Conservation (phyloP, 2,113 vertebrate species). For the Montifringilla adamsi region DNA sequence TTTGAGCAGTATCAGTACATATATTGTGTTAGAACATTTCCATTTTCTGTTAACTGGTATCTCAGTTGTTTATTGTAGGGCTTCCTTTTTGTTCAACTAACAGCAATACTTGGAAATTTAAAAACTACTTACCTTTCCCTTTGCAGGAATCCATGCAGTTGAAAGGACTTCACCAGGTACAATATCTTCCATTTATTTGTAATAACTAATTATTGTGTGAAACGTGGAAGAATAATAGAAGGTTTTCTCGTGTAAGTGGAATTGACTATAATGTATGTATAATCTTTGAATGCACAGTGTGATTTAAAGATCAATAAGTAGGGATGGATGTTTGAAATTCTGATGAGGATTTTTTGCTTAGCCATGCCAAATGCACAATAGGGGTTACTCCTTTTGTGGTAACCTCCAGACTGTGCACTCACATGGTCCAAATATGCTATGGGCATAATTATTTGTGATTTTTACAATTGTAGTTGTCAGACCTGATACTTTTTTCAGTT, state of each 20-base stretch:
- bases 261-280: not conserved
- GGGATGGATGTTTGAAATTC: conserved; percentile 48
- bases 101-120: not conserved
- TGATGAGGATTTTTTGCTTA: conserved; percentile 45
- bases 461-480: conserved; percentile 9
- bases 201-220: not conserved
- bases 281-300: not conserved
- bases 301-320: not conserved
- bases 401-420: not conserved
- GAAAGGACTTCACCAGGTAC: not conserved
- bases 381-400: not conserved
- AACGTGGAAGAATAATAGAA: not conserved
- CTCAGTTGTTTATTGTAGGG: not conserved
- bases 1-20: not conserved
- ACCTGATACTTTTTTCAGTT: not conserved
- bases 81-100: not conserved
- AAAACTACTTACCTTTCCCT: not conserved
- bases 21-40: not conserved
- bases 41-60: not conserved
- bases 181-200: not conserved
- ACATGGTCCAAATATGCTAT: conserved; percentile 1
- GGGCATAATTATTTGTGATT: conserved; percentile 11
- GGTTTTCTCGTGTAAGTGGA: not conserved
- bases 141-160: not conserved
- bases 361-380: conserved; percentile 21